These are phyloP conservation scores for Lottia scabra DNA, from an alignment of 2,888 invertebrate species.

Conservation along the genomic window DNA sequence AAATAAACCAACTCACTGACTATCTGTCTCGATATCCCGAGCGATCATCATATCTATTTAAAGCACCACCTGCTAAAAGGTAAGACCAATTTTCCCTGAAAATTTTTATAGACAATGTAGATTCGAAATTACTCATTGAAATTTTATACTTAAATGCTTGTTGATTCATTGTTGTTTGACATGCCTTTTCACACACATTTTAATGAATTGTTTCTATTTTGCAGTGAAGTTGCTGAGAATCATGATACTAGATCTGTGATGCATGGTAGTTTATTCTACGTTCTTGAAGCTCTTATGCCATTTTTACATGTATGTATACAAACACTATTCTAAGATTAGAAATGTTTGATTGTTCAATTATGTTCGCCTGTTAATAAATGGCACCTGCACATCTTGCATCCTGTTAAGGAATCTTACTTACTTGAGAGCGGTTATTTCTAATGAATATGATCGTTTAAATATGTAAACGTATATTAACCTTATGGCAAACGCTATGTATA, in stretches of 20 bases:
- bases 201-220: constrained; percentile 19
- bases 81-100: constrained; percentile 10
- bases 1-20: constrained; percentile 51
- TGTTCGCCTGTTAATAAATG: no score
- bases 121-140: no score
- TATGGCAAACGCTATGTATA: no score
- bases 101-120: no score
- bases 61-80: constrained; percentile 53
- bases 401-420: no score
- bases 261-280: constrained; percentile 62
- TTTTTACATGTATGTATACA: constrained; percentile 54
- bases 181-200: no score
- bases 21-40: constrained; percentile 46
- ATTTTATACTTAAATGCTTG: neutral
- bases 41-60: constrained; percentile 46
- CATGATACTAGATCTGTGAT: constrained; percentile 51
- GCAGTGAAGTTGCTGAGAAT: constrained; percentile 50
- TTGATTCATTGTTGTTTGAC: neutral
- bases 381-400: no score
- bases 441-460: no score
- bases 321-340: no score
- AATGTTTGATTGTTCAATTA: no score
- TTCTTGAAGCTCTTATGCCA: constrained; percentile 65
- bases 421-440: no score
- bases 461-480: no score